Evolutionary conservation across 1,140 invertebrate species (phyloP).

Genomic region (Trigoniulus corallinus): DNA sequence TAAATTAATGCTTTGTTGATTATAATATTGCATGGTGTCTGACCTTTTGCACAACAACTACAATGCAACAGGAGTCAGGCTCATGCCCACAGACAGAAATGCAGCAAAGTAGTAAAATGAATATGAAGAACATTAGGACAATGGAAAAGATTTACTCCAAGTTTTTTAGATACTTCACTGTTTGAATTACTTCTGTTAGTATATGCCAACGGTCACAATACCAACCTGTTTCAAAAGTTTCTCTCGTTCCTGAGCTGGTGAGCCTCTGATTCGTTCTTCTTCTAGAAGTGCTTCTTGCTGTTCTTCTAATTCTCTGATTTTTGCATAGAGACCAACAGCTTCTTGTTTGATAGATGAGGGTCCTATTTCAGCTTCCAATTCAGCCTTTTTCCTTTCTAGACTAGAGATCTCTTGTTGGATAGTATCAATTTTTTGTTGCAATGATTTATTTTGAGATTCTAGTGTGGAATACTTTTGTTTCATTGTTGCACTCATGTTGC

Average conservation of each 20-base stretch:
- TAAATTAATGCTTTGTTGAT: too few species aligned
- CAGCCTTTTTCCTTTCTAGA: constrained; percentile 41
- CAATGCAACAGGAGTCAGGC: too few species aligned
- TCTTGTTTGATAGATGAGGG: constrained; percentile 49
- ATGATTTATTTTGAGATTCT: constrained; percentile 31
- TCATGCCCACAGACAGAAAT: too few species aligned
- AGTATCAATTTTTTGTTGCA: constrained; percentile 41
- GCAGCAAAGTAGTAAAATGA: too few species aligned
- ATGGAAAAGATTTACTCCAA: too few species aligned
- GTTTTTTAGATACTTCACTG: too few species aligned
- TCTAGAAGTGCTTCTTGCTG: constrained; percentile 45
- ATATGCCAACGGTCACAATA: not conserved
- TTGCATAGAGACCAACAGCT: constrained; percentile 47
- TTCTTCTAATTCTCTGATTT: constrained; percentile 45
- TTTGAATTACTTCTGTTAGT: too few species aligned
- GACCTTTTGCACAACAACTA: too few species aligned
- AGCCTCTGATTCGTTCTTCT: constrained; percentile 46
- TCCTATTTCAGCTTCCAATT: constrained; percentile 50
- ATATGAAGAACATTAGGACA: too few species aligned
- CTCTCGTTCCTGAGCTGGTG: constrained; percentile 57
- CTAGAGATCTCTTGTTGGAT: constrained; percentile 41
- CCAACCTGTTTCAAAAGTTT: constrained; percentile 41
- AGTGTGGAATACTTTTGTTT: constrained; percentile 35
- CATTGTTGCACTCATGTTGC: constrained; percentile 35
- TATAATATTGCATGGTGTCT: too few species aligned